Evolutionary conservation across 2,797 vertebrate species (phyloP), one percentile per base, ranked within the genome.

Genomic region (Pangasius macronema): DNA sequence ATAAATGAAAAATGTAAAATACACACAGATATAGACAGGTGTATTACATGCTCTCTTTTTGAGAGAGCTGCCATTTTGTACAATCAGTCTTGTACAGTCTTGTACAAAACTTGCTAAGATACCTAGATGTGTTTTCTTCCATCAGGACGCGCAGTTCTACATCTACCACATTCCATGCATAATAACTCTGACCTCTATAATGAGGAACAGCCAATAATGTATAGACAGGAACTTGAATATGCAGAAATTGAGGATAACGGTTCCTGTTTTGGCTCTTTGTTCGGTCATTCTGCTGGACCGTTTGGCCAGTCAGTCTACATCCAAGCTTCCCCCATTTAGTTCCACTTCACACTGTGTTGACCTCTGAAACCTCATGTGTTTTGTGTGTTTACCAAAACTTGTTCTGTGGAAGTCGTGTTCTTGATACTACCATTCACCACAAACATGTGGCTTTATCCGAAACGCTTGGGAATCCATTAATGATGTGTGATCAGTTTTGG

Each of bases 211-310:
- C 1, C 14, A 27, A 59, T n/a, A 49, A 42, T 49, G 16, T 79
- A 86, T 36, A 65, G 27, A 70, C 57, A 86, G 80, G 83, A 85
- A 83, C 82, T 59, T 5, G 53, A 46, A 82, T 86, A 61, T 61
- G 72, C 30, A 82, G 49, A 84, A 83, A 46, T 42, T n/a, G 51
- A 42, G 55, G 51, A 88, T 65, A 89, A 67, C 51, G 61, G 76
- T 91, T 91, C 85, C 85, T 87, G 72, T 90, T 89, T 80, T 82
- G 11, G 33, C 82, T 84, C 24, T 79, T 68, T 82, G 81, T 84
- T 83, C 7, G 13, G 63, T 77, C 61, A 81, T 39, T 72, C 73
- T 75, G 70, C 46, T 87, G 46, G 24, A 18, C 27, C 4, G 16
- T 76, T 83, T n/a, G 30, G 9, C 72, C 72, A 79, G 61, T 86